Conservation (phyloP, 92 coral and sea anemone species). For the Palythoa heliodiscus region DNA sequence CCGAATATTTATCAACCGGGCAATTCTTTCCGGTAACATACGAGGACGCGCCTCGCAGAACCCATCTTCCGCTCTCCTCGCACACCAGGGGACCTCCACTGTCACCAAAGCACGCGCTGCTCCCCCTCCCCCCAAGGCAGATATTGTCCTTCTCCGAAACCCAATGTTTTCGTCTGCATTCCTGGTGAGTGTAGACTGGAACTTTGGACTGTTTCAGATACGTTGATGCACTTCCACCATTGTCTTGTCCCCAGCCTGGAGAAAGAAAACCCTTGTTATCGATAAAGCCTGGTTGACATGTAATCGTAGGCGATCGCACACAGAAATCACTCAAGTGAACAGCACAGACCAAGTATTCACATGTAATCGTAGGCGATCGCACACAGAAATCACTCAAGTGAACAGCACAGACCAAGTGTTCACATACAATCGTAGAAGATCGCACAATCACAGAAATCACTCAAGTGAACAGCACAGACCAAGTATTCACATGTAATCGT, state of each 20-base stretch:
- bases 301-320: no score
- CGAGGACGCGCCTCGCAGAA: slow-evolving; percentile 16
- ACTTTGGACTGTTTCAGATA: slow-evolving; percentile 22
- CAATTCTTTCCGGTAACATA: slow-evolving; percentile 9
- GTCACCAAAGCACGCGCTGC: slow-evolving; percentile 32
- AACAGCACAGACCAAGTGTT: no score
- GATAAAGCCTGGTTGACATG: no score
- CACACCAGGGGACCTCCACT: slow-evolving; percentile 35
- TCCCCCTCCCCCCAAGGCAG: slow-evolving; percentile 20
- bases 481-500: no score
- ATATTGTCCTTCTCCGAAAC: slow-evolving; percentile 28
- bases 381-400: no score
- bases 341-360: no score
- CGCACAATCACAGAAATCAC: no score
- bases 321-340: no score
- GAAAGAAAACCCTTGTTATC: neutral
- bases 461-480: no score
- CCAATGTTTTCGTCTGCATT: slow-evolving; percentile 9
- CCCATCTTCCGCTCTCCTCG: slow-evolving; percentile 23
- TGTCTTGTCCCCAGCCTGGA: slow-evolving; percentile 20
- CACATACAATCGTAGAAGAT: no score
- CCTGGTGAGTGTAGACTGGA: slow-evolving; percentile 31
- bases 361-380: no score
- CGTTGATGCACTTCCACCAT: slow-evolving; percentile 7
- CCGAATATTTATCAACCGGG: slow-evolving; percentile 20